phyloP scores from a whole-genome alignment of 2,797 vertebrate genomes.

The Meda fulgida region DNA sequence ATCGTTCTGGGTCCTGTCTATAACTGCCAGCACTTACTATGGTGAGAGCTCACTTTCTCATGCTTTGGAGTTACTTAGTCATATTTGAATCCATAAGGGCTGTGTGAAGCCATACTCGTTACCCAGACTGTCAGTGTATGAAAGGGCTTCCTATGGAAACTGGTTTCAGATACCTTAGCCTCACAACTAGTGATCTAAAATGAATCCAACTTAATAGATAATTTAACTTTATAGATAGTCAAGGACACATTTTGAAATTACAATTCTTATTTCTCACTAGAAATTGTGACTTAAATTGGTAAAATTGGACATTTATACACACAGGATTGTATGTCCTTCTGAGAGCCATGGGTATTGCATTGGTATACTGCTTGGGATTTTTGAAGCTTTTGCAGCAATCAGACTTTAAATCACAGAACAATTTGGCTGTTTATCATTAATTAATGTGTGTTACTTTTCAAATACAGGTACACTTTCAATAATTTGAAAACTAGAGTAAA shows the following conservation, averaged over 20 bases:
- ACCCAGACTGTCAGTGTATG: not conserved
- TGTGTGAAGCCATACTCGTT: not conserved
- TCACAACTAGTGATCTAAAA: not conserved
- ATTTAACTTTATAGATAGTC: not conserved
- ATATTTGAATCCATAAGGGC: not conserved
- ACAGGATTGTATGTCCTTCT: too few species aligned
- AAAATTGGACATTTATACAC: not conserved
- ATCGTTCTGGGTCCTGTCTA: conserved; percentile 91
- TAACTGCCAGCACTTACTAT: conserved; percentile 86
- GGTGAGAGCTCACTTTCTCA: conserved; percentile 77
- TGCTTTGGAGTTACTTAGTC: not conserved
- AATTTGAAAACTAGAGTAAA: not conserved
- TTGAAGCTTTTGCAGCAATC: not conserved
- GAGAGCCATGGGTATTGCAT: too few species aligned
- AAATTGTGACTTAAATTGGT: not conserved
- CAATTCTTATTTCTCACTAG: not conserved
- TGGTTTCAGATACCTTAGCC: not conserved
- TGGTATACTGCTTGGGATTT: not conserved
- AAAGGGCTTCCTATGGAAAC: not conserved
- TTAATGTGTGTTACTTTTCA: not conserved
- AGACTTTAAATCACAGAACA: not conserved
- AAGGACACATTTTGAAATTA: not conserved
- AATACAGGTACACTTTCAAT: not conserved
- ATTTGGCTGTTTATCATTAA: not conserved
- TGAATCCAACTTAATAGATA: not conserved